A percentile compares a stretch with the other conserved stretches of the same genome.
Conservation (phyloP, 2,888 invertebrate genomes). For the Agriopis aurantiaria region DNA sequence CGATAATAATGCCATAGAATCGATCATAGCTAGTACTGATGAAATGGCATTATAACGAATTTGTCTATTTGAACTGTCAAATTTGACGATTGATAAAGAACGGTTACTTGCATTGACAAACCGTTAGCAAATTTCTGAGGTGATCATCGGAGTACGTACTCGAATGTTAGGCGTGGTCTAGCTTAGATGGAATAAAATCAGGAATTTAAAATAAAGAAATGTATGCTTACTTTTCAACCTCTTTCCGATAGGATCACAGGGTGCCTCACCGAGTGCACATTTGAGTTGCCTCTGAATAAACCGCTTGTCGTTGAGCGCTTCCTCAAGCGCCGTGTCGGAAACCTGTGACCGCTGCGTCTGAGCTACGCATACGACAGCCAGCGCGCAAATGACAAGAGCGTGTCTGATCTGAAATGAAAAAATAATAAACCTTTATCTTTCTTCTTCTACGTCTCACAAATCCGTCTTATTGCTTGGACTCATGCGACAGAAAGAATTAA, state of each 20-base stretch:
- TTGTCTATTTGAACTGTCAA: no score
- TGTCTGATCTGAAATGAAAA: slow-evolving; percentile 61
- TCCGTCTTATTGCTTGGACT: no score
- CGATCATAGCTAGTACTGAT: no score
- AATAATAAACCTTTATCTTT: no score
- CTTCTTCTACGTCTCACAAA: no score
- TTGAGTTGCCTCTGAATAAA: slow-evolving; percentile 91
- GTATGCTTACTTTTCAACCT: slow-evolving; percentile 89
- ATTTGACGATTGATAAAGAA: no score
- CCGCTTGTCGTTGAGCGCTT: slow-evolving; percentile 89
- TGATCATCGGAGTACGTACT: no score
- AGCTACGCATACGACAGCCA: slow-evolving; percentile 60
- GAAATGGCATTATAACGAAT: no score
- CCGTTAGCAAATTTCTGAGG: no score
- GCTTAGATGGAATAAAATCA: neutral
- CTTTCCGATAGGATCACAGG: slow-evolving; percentile 91
- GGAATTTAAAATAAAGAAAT: neutral
- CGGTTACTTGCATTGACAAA: no score
- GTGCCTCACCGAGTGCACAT: slow-evolving; percentile 90
- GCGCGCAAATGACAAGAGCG: slow-evolving; percentile 57
- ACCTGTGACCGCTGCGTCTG: slow-evolving; percentile 78
- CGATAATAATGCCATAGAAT: no score
- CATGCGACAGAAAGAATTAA: no score
- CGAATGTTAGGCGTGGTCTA: neutral
- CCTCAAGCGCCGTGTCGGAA: slow-evolving; percentile 89